These are phyloP conservation scores for Diaphora mendica DNA, from an alignment of 2,888 invertebrate species.

Conservation along the genomic window DNA sequence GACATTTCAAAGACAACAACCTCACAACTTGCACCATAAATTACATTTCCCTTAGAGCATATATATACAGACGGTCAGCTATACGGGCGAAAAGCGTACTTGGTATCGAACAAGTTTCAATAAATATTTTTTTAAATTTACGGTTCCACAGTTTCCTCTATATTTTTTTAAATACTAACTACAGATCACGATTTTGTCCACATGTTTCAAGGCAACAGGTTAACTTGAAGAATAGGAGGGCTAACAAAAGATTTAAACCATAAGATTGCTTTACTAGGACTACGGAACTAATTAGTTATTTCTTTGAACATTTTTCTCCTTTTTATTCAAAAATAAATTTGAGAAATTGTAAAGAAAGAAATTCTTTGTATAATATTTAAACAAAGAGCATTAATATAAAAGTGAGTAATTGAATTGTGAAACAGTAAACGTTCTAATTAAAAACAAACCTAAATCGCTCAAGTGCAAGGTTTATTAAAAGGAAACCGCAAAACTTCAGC, in stretches of 20 bases:
- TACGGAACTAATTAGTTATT: not conserved
- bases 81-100: too few species aligned
- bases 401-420: not conserved
- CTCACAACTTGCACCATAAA: too few species aligned
- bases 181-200: too few species aligned
- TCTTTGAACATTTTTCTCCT: not conserved
- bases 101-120: too few species aligned
- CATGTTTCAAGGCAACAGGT: too few species aligned
- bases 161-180: too few species aligned
- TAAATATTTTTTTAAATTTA: too few species aligned
- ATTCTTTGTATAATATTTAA: not conserved
- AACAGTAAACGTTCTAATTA: not conserved
- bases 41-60: too few species aligned
- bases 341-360: not conserved
- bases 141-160: too few species aligned
- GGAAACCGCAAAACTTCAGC: not conserved
- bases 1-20: too few species aligned
- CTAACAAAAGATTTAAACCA: not conserved
- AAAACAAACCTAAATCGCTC: not conserved
- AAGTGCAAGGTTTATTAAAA: not conserved
- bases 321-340: not conserved
- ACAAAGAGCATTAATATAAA: not conserved
- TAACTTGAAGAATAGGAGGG: too few species aligned
- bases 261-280: not conserved
- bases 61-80: too few species aligned